Base-by-base conservation (phyloP, 1,140 invertebrate genomes). In the Drosophila virilis region DNA sequence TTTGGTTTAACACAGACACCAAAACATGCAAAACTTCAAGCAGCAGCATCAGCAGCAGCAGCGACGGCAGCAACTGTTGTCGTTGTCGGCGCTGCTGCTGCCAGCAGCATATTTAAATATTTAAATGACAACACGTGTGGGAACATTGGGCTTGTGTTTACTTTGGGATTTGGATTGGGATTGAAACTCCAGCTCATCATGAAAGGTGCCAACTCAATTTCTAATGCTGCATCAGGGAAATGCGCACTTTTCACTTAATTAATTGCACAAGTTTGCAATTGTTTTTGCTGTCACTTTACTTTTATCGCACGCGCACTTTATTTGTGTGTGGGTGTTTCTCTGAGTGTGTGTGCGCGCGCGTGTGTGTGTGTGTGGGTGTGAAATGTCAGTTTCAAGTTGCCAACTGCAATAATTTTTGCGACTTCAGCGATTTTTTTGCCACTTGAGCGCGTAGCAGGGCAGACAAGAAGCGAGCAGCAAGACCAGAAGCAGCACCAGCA, bases 361-460 rank as follows among this genome's bases (percentile, higher is more conserved):
- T 66, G 38, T 10, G 58, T 76, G 40, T 66, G 43, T 38, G 80
- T 83, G 73, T 73, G 74, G 61, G 69, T 77, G 69, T 38, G 70
- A 77, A 73, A 67, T 73, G 79, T 86, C 82, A 86, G 82, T 84
- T 89, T 77, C 86, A 86, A 86, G 83, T 86, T 86, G 77, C 84
- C 79, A 86, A 86, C 84, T 86, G 83, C 84, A 86, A 86, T 86
- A 86, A 86, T 86, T 86, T 86, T 89, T 86, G 83, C 83, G 83
- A 86, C 76, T 86, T 86, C 83, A 86, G 83, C 83, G 84, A 86
- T 86, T 86, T 86, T 84, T 86, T 86, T 86, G 76, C 83, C 84
- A 86, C 83, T 86, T 82, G 84, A 86, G 78, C 83, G 83, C 84
- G 79, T 83, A 77, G 80, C 76, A 89, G 75, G 52, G 65, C 65